These are phyloP conservation scores for Pedetes capensis DNA, from an alignment of 2,113 vertebrate genomes.

Conservation along the genomic window DNA sequence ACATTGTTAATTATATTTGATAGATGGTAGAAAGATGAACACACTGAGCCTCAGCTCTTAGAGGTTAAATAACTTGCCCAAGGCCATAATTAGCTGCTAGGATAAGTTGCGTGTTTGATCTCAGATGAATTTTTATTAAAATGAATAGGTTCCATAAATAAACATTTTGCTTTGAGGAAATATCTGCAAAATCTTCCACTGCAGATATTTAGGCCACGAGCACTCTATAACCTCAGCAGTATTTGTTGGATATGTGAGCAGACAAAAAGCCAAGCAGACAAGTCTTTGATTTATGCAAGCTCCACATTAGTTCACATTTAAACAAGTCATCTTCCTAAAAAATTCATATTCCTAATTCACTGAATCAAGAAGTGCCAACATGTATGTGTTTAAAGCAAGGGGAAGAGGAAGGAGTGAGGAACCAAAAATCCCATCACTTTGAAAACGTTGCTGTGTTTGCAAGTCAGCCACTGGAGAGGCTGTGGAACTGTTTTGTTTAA, in stretches of 20 bases:
- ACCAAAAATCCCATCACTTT: neutral
- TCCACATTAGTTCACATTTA: neutral
- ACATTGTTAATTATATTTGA: neutral
- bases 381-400: neutral
- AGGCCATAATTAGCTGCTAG: neutral
- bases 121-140: constrained; percentile 31
- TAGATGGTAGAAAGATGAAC: neutral
- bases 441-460: neutral
- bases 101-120: neutral
- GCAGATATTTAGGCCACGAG: neutral
- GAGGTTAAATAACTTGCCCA: neutral
- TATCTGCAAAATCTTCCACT: neutral
- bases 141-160: constrained; percentile 15
- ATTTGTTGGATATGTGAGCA: neutral
- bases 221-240: neutral
- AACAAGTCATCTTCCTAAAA: constrained; percentile 8
- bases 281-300: neutral
- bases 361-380: constrained; percentile 55
- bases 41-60: neutral
- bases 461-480: neutral
- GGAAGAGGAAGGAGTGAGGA: neutral
- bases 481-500: neutral
- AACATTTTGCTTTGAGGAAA: constrained; percentile 6
- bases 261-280: neutral
- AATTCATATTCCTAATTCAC: neutral